Base-by-base conservation (phyloP, 2,888 invertebrate genomes). In the Netelia virgata region DNA sequence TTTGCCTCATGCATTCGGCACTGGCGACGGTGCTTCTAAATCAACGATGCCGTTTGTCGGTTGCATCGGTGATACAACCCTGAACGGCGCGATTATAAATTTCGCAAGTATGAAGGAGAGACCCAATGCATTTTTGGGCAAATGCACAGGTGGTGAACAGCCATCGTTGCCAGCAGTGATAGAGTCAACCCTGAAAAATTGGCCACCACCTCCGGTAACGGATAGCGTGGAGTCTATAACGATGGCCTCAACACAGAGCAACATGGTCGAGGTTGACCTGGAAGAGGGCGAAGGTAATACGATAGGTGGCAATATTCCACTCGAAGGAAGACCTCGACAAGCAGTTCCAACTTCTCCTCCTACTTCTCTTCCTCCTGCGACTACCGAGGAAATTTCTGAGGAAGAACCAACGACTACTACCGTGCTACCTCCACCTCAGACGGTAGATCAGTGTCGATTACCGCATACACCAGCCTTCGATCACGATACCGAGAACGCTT, bases 1-100 rank as follows among this genome's bases (percentile, higher is more conserved):
- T 0, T 94, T 97, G 1, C 97, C 97, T 1, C 94, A 94, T 0
- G 94, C 94, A 10, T 95, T 95, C 84, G 94, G 94, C 6, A 94
- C 95, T 0, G 94, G 92, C 0, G 91, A 94, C 2, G 95, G 95
- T 5, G 87, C 79, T 0, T 41, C 69, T 3, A 72, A 63, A 1
- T 95, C 96, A 0, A 94, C 95, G 69, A 94, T 94, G 3, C 95
- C 97, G 3, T 98, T 98, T 92, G 94, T 95, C 36, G 99, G 99
- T 1, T 99, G 99, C 93, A 96, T 99, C 61, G 98, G 97, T 0
- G 99, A 99, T 93, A 97, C 98, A 0, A 98, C 98, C 0, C 94
- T 99, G 73, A 98, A 99, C 92, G 97, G 97, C 1, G 95, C 95
- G 80, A 96, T 96, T 70, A 95, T 97, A 68, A 97, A 97, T 92